phyloP scores from a whole-genome alignment of 2,888 invertebrate genomes.

The Incurvaria masculella region DNA sequence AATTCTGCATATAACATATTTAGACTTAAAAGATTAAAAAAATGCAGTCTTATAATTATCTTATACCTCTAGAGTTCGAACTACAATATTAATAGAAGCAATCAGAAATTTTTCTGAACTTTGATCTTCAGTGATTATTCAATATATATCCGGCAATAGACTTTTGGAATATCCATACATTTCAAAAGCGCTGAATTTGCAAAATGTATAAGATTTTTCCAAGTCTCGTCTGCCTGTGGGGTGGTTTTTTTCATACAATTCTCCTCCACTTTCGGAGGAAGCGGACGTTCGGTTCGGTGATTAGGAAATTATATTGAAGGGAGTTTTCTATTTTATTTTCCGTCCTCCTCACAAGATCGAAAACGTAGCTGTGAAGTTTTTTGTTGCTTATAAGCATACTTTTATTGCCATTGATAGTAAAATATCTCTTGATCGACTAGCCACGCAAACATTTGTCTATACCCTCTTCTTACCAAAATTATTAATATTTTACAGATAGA shows the following conservation, averaged over 20 bases:
- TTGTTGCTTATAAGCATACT: too few species aligned
- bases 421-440: too few species aligned
- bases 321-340: constrained; percentile 15
- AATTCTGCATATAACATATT: too few species aligned
- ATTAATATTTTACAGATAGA: constrained; percentile 8
- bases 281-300: constrained; percentile 50
- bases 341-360: background rate
- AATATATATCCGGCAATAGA: constrained; percentile 15
- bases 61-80: background rate
- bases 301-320: constrained; percentile 53
- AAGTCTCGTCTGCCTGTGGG: background rate
- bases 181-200: too few species aligned
- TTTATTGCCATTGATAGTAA: too few species aligned
- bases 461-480: constrained; percentile 10
- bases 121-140: constrained; percentile 28
- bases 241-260: constrained; percentile 19
- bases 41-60: background rate
- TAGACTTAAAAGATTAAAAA: background rate
- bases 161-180: too few species aligned
- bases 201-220: background rate
- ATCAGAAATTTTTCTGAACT: background rate
- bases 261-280: constrained; percentile 31
- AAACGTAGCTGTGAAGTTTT: too few species aligned
- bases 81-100: background rate
- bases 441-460: too few species aligned